A percentile compares a stretch with the other conserved stretches of the same genome.
Conservation (phyloP, 2,797 vertebrate species). For the Coracias cyanogaster region DNA sequence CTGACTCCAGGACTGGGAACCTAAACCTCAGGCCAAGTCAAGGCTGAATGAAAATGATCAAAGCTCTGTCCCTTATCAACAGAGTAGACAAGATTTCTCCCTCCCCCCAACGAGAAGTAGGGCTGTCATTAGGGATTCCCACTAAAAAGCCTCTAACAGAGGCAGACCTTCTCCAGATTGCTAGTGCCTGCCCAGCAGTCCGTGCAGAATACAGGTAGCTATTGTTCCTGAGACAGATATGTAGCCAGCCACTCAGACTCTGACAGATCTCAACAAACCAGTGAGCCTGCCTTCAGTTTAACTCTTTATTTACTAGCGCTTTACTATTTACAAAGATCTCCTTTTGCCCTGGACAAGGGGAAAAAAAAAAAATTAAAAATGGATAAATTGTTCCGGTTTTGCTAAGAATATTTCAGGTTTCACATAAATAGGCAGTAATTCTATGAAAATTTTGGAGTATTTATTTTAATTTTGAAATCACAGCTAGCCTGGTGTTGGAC, state of each 20-base stretch:
- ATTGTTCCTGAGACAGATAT: constrained; percentile 87
- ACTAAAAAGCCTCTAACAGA: constrained; percentile 76
- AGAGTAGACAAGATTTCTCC: constrained; percentile 62
- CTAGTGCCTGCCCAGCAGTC: constrained; percentile 81
- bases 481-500: neutral
- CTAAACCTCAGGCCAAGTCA: constrained; percentile 80
- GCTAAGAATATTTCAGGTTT: neutral
- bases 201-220: constrained; percentile 85
- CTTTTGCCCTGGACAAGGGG: constrained; percentile 18
- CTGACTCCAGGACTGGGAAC: constrained; percentile 77
- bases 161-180: constrained; percentile 79
- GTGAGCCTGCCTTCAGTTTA: constrained; percentile 82
- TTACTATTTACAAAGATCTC: constrained; percentile 71
- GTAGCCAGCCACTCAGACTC: constrained; percentile 85
- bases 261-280: constrained; percentile 86
- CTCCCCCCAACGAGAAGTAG: constrained; percentile 64
- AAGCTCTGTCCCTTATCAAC: constrained; percentile 81
- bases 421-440: neutral
- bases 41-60: constrained; percentile 81
- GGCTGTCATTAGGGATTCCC: constrained; percentile 81
- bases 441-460: neutral
- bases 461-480: constrained; percentile 33
- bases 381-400: neutral
- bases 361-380: neutral
- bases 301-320: constrained; percentile 81